These are phyloP conservation scores for Isichthys henryi DNA, from an alignment of 2,113 vertebrate genomes.

Conservation along the genomic window DNA sequence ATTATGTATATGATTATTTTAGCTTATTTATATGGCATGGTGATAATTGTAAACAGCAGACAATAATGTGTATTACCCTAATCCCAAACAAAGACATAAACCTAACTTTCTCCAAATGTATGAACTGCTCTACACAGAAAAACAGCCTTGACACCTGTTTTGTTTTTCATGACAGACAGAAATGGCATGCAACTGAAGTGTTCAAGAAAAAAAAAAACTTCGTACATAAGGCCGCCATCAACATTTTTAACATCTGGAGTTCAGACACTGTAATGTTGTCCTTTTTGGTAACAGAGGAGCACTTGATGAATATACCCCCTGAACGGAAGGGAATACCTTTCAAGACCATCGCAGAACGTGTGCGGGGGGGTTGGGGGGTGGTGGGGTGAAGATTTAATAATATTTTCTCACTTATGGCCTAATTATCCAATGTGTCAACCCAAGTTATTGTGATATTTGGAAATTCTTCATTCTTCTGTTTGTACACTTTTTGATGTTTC, in stretches of 20 bases:
- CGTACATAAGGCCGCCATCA: background rate
- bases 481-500: background rate
- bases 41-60: background rate
- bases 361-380: background rate
- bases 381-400: background rate
- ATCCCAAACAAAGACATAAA: background rate
- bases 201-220: background rate
- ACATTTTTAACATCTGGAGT: constrained; percentile 10
- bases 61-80: background rate
- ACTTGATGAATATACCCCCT: constrained; percentile 62
- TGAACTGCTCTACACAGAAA: background rate
- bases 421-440: background rate
- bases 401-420: background rate
- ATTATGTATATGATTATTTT: background rate
- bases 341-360: constrained; percentile 41
- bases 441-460: background rate
- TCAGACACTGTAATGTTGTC: constrained; percentile 48
- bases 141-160: constrained; percentile 2
- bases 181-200: background rate
- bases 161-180: constrained; percentile 9
- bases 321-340: constrained; percentile 55
- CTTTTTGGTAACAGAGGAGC: constrained; percentile 66
- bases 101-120: background rate
- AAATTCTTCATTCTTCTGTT: background rate
- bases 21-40: background rate